A percentile compares a stretch with the other conserved stretches of the same genome.
These are phyloP conservation scores for Drosophila affinis DNA, from an alignment of 2,888 invertebrate species.

Conservation along the genomic window DNA sequence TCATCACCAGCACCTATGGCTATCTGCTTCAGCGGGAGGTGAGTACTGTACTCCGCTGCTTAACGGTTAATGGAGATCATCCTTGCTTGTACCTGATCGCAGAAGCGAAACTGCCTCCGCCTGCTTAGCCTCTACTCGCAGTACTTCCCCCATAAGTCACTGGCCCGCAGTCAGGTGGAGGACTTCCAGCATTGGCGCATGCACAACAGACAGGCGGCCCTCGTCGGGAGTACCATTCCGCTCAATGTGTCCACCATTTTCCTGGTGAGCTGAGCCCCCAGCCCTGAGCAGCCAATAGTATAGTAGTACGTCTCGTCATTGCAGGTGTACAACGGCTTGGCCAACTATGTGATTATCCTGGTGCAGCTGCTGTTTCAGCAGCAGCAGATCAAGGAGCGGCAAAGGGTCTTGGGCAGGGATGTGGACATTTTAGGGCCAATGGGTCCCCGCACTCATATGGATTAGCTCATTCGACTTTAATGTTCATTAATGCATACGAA, in stretches of 20 bases:
- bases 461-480: constrained; percentile 6
- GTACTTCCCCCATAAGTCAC: constrained; percentile 34
- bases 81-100: neutral
- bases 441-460: constrained; percentile 28
- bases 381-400: constrained; percentile 52
- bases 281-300: too few species aligned
- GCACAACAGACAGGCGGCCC: constrained; percentile 65
- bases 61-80: neutral
- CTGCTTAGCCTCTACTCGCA: constrained; percentile 55
- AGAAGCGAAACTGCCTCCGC: constrained; percentile 71
- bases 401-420: constrained; percentile 42
- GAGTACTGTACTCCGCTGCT: constrained; percentile 5
- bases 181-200: constrained; percentile 67
- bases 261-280: constrained; percentile 43
- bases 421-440: constrained; percentile 51
- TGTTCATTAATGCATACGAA: neutral
- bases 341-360: constrained; percentile 78
- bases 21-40: constrained; percentile 74
- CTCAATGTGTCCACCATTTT: constrained; percentile 67
- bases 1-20: constrained; percentile 71
- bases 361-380: constrained; percentile 81
- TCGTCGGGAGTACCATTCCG: constrained; percentile 61
- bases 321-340: constrained; percentile 66
- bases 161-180: constrained; percentile 37
- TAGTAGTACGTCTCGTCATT: too few species aligned